These are phyloP conservation scores for Torymus auratus DNA, from an alignment of 2,888 invertebrate species.

Conservation along the genomic window DNA sequence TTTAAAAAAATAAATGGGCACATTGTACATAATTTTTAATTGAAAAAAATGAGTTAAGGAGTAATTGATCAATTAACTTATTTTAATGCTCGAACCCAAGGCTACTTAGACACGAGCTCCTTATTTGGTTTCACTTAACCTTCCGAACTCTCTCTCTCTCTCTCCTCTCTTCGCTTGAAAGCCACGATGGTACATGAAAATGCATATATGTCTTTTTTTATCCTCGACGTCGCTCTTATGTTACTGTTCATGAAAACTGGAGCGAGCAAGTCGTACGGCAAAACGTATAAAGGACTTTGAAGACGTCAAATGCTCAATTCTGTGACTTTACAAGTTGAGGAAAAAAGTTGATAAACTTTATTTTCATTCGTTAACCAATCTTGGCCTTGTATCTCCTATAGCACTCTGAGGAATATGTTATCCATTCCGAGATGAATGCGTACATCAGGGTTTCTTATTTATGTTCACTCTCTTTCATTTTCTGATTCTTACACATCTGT, in stretches of 20 bases:
- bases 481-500: background rate
- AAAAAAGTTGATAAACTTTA: slow-evolving; percentile 9
- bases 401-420: slow-evolving; percentile 27
- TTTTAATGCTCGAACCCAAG: slow-evolving; percentile 18
- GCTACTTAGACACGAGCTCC: background rate
- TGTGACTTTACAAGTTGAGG: no score
- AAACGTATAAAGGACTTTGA: background rate
- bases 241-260: slow-evolving; percentile 5
- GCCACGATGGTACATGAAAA: background rate
- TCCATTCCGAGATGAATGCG: slow-evolving; percentile 32
- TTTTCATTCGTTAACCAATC: slow-evolving; percentile 26
- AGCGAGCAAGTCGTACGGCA: background rate
- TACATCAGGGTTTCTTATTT: slow-evolving; percentile 16
- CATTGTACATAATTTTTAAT: background rate
- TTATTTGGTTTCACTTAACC: slow-evolving; percentile 38
- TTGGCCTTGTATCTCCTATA: background rate
- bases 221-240: background rate
- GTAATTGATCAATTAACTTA: slow-evolving; percentile 24
- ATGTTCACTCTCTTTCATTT: slow-evolving; percentile 11
- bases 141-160: slow-evolving; percentile 16
- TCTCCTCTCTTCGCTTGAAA: background rate
- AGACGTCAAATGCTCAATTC: no score
- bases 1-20: background rate
- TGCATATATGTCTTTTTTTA: background rate
- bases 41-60: slow-evolving; percentile 1